Base-by-base conservation (phyloP, 2,888 invertebrate species). In the Priocnemis perturbator region DNA sequence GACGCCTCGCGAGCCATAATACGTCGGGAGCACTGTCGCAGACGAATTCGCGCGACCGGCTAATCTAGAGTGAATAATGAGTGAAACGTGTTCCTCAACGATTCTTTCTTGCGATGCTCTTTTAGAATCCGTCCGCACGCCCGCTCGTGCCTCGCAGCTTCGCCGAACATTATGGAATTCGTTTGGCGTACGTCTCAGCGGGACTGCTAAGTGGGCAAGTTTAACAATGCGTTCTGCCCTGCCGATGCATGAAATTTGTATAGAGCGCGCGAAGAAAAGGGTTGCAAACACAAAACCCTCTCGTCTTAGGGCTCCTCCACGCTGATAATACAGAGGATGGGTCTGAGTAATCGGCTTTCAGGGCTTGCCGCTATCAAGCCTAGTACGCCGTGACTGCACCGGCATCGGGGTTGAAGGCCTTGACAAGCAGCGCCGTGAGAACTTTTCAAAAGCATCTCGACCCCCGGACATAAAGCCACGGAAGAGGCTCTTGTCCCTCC, bases 361-460 rank as follows among this genome's bases (percentile, higher is more conserved):
- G 67, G 66, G 67, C 65, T 64, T 57, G 60, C 59, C 55, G 66
- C 67, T 76, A 65, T 76, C 74, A 66, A 74, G 65, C 26, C 30
- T 50, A 15, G 26, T 64, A n/a, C 50, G 9, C 20, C 60, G 73
- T 67, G 77, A 66, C 53, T 65, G 58, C 53, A 56, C 61, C 14
- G 37, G 11, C 37, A 37, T 37, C 37, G 37, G 7, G 37, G 37
- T 37, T 11, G 37, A 9, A 37, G 37, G 37, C 56, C 58, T 44
- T 65, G 73, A 59, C 61, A 53, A 67, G 68, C 23, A 55, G 61
- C 53, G 77, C 73, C 74, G 68, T 77, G 69, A 67, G 78, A 79
- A 78, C 77, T 78, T 74, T 79, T 77, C 66, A 75, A 77, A 78
- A 77, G 78, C 69, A 68, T 73, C 73, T 78, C 77, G 74, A 74